phyloP scores from a whole-genome alignment of 2,113 vertebrate species.

The Silurus meridionalis region DNA sequence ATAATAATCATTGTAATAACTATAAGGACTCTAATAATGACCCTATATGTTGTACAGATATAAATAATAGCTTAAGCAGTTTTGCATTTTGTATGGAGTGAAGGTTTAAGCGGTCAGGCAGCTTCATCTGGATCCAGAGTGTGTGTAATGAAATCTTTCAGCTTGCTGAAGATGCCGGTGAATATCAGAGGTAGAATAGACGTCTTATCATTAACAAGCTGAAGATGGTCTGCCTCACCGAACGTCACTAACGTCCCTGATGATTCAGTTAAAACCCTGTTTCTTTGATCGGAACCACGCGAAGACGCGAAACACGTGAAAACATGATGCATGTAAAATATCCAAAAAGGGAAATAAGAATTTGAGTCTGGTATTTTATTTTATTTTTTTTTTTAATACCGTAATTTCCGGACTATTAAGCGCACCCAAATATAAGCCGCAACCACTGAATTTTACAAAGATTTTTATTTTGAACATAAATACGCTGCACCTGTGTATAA shows the following conservation, averaged over 20 bases:
- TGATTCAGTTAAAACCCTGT: neutral
- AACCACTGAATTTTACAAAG: no score
- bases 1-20: no score
- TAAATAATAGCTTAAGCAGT: neutral
- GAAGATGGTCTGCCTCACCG: neutral
- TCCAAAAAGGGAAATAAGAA: no score
- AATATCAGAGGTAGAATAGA: neutral
- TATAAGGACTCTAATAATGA: no score
- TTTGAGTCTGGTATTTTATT: neutral
- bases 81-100: neutral
- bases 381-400: neutral
- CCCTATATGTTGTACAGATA: no score
- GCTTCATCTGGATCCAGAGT: neutral
- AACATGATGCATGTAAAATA: neutral
- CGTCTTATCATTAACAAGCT: neutral
- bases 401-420: no score
- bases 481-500: no score
- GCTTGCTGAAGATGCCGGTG: slow-evolving; percentile 4
- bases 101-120: neutral
- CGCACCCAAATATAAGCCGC: no score
- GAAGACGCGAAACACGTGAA: neutral
- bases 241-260: neutral
- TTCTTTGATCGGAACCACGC: neutral
- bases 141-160: slow-evolving; percentile 22
- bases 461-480: no score